phyloP scores from a whole-genome alignment of 2,888 invertebrate species.

The Chironomus tentans region DNA sequence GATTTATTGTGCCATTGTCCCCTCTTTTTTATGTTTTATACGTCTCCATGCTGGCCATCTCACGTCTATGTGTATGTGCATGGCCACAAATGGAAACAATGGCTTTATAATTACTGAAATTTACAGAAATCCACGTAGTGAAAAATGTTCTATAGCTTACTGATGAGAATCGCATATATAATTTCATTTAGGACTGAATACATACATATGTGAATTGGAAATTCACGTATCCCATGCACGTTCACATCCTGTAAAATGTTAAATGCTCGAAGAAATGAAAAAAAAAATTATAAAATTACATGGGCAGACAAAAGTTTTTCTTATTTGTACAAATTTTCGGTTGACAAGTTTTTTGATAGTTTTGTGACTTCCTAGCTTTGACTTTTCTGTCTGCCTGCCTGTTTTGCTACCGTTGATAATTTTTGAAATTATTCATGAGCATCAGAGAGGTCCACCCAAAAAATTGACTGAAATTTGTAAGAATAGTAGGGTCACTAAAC shows the following conservation, averaged over 20 bases:
- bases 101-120: slow-evolving; percentile 24
- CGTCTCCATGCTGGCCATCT: neutral
- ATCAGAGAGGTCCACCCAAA: too few relatives aligned
- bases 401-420: too few relatives aligned
- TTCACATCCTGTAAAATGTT: neutral
- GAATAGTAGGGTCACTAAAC: too few relatives aligned
- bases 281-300: slow-evolving; percentile 1
- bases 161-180: neutral
- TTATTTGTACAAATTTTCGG: neutral
- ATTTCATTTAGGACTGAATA: neutral
- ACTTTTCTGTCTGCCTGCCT: too few relatives aligned
- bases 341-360: too few relatives aligned
- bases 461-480: too few relatives aligned
- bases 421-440: too few relatives aligned
- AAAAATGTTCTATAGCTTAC: neutral
- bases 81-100: slow-evolving; percentile 15
- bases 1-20: neutral
- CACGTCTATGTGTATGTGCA: neutral
- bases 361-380: too few relatives aligned
- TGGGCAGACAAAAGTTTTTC: neutral
- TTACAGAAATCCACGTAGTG: neutral
- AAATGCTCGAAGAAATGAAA: neutral
- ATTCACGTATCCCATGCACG: neutral
- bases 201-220: neutral
- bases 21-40: neutral